Evolutionary conservation across 2,888 invertebrate species (phyloP), one percentile per base, ranked within the genome.

Genomic region (Bedellia somnulentella): DNA sequence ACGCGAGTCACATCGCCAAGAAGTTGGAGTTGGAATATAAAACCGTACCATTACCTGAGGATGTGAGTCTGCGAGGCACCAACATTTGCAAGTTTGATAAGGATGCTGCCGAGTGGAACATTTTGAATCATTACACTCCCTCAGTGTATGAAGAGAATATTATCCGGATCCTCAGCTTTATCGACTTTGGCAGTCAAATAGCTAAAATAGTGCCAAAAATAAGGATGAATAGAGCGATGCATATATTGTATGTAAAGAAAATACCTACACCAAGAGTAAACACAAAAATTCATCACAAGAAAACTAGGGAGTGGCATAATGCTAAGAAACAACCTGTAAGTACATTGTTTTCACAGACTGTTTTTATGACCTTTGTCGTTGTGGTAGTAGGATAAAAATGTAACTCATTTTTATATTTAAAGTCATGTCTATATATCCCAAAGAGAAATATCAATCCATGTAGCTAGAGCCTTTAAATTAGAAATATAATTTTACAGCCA

Each of bases 161-260:
- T 14, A 64, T 92, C 38, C 80, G 93, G 42, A 81, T 86, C 24
- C 76, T 87, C 32, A 88, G 88, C 56, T 80, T 93, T 47, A 78
- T 90, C 17, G 83, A 86, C 40, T 93, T 93, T 64, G 93, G 92
- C 2, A 80, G 83, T 47, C 81, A 89, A 37, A 79, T 83, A 29
- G 75, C 79, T 3, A 76, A 86, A 30, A 71, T 82, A 28, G 83
- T 85, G 36, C 82, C 85, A n/a, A 81, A 82, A 15, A 80, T 90
- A 25, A 68, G 59, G 29, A 88, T 78, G 47, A 82, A 88, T 47
- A 70, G 78, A 30, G 46, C 64, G 15, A 47, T 75, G 49, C 71
- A 71, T 43, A 58, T 76, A 47, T 73, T 64, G 41, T 68, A 67
- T 35, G 47, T 68, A 29, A 76, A 73, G 40, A 71, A 66, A 42